Evolutionary conservation across 2,113 vertebrate species (phyloP).

Genomic region (Nerophis lumbriciformis): DNA sequence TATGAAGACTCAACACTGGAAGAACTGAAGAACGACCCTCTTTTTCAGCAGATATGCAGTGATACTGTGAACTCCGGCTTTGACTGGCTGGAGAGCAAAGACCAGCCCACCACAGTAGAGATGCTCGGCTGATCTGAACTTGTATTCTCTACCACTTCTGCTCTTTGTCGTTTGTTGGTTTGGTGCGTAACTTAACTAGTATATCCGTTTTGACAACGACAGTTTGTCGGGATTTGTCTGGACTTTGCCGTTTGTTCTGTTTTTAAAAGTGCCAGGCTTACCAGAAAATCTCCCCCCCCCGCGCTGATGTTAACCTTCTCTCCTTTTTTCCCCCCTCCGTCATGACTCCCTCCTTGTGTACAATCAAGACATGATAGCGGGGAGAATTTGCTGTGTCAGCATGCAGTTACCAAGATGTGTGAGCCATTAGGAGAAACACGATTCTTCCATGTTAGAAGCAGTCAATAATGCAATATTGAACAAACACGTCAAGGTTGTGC

Average conservation of each 20-base stretch:
- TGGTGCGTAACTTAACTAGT: constrained; percentile 57
- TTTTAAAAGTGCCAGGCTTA: constrained; percentile 88
- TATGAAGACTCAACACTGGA: constrained; percentile 98
- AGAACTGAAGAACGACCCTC: constrained; percentile 97
- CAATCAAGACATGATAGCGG: constrained; percentile 39
- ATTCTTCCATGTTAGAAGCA: constrained; percentile 53
- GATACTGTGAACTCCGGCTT: constrained; percentile 97
- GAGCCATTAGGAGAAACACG: constrained; percentile 37
- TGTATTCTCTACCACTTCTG: constrained; percentile 59
- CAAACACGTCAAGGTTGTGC: constrained; percentile 54
- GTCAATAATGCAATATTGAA: constrained; percentile 65
- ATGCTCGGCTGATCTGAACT: constrained; percentile 89
- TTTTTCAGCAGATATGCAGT: constrained; percentile 99
- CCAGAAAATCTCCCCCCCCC: constrained; percentile 80
- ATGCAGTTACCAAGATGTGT: constrained; percentile 38
- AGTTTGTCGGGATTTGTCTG: constrained; percentile 65
- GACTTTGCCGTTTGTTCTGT: constrained; percentile 75
- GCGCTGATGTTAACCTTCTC: constrained; percentile 68
- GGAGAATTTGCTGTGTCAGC: constrained; percentile 32
- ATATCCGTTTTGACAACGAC: constrained; percentile 56
- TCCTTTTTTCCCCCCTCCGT: constrained; percentile 33
- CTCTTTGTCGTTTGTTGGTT: constrained; percentile 60
- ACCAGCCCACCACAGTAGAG: constrained; percentile 96
- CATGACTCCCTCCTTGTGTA: constrained; percentile 36
- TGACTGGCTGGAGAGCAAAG: constrained; percentile 99